These are phyloP conservation scores for Molossus alvarezi DNA, from an alignment of 2,797 vertebrate species.

Conservation along the genomic window DNA sequence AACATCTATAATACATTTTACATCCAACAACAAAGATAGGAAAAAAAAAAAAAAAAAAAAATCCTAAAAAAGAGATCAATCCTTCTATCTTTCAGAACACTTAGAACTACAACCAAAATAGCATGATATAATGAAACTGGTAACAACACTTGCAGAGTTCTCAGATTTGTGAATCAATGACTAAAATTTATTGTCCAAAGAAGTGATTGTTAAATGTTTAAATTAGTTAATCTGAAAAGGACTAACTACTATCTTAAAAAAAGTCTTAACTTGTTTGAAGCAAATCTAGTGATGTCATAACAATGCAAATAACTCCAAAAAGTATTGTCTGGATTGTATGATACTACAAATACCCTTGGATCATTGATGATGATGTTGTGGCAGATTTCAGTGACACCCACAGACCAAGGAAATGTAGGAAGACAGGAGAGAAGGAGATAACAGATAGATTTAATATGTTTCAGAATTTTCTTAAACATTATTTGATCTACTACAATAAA, in stretches of 20 bases:
- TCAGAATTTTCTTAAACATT: background rate
- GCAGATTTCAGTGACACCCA: background rate
- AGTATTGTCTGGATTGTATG: background rate
- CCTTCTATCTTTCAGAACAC: conserved; percentile 25
- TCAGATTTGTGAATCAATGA: background rate
- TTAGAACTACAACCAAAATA: background rate
- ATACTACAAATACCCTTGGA: background rate
- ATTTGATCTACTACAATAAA: background rate
- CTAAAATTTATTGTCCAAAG: background rate
- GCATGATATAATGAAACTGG: background rate
- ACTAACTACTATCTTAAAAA: background rate
- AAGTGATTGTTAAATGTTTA: background rate
- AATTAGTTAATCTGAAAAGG: conserved; percentile 26
- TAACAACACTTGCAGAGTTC: background rate
- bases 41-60: background rate
- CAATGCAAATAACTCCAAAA: background rate
- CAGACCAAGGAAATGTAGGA: background rate
- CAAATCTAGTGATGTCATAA: conserved; percentile 1
- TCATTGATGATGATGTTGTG: background rate
- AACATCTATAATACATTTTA: no score
- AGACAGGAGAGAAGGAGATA: background rate
- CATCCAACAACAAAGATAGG: no score
- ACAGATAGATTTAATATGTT: background rate
- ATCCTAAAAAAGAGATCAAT: background rate
- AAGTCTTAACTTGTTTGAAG: background rate